Evolutionary conservation across 2,797 vertebrate species (phyloP).

Genomic region (Hozukius guyotensis): DNA sequence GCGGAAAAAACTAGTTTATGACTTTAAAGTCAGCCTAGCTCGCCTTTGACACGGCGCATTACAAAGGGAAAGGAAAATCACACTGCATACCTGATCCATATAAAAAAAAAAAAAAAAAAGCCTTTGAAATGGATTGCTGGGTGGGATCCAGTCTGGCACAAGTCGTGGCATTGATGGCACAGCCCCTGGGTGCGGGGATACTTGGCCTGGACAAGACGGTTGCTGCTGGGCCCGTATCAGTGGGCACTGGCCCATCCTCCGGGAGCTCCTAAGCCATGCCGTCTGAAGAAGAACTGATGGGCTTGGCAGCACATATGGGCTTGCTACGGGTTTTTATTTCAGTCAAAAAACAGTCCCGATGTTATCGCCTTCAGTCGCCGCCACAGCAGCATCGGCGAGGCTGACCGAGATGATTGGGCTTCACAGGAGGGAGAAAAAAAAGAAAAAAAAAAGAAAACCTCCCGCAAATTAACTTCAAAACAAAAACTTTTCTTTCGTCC

Average conservation of each 20-base stretch:
- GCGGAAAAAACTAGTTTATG: slow-evolving; percentile 78
- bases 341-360: slow-evolving; percentile 79
- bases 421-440: slow-evolving; percentile 34
- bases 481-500: slow-evolving; percentile 55
- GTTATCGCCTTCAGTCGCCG: slow-evolving; percentile 81
- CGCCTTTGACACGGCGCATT: slow-evolving; percentile 84
- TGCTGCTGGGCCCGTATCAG: slow-evolving; percentile 82
- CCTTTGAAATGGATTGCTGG: slow-evolving; percentile 88
- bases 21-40: slow-evolving; percentile 80
- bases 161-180: slow-evolving; percentile 84
- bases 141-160: slow-evolving; percentile 84
- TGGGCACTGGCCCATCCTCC: slow-evolving; percentile 83
- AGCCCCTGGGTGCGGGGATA: slow-evolving; percentile 82
- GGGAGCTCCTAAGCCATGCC: slow-evolving; percentile 86
- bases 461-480: slow-evolving; percentile 62
- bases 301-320: slow-evolving; percentile 86
- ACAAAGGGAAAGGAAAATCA: slow-evolving; percentile 87
- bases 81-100: slow-evolving; percentile 87
- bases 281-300: slow-evolving; percentile 86
- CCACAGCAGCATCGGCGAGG: slow-evolving; percentile 55
- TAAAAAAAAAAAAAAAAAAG: slow-evolving; percentile 69
- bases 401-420: slow-evolving; percentile 70
- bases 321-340: slow-evolving; percentile 79
- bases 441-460: slow-evolving; percentile 6
- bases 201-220: slow-evolving; percentile 84